A percentile compares a stretch with the other conserved stretches of the same genome.
phyloP scores from a whole-genome alignment of 2,113 vertebrate species.

The Cettia cetti region DNA sequence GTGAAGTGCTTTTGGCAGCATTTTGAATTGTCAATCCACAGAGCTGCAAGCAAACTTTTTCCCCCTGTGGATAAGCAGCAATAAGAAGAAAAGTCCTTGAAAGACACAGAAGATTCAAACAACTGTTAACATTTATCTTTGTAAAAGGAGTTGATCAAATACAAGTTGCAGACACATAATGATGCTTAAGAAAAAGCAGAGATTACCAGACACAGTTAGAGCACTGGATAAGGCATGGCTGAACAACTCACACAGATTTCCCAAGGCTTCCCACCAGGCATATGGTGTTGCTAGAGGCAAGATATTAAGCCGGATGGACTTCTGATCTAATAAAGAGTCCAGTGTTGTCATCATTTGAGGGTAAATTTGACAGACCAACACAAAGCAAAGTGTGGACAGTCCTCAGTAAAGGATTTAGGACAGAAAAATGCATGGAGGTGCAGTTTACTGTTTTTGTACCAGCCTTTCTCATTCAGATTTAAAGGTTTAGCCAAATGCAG shows the following conservation, averaged over 20 bases:
- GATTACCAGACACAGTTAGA: not conserved
- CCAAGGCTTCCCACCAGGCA: not conserved
- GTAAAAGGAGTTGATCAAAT: not conserved
- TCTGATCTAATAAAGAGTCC: not conserved
- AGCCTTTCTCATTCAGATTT: not conserved
- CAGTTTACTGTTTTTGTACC: not conserved
- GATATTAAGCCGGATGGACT: not conserved
- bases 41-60: not conserved
- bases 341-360: not conserved
- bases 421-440: not conserved
- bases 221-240: not conserved
- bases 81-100: not conserved
- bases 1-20: not conserved
- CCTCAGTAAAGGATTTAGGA: not conserved
- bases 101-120: not conserved
- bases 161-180: not conserved
- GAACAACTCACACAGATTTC: not conserved
- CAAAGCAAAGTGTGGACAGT: not conserved
- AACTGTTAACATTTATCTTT: not conserved
- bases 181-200: not conserved
- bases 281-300: not conserved
- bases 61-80: not conserved
- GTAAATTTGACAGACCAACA: not conserved
- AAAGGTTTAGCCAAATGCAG: not conserved
- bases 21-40: not conserved